Percentiles rank a stretch among this genome's conserved stretches.
These are phyloP conservation scores for Aspidiotus destructor DNA, from an alignment of 2,888 invertebrate species.

Conservation along the genomic window DNA sequence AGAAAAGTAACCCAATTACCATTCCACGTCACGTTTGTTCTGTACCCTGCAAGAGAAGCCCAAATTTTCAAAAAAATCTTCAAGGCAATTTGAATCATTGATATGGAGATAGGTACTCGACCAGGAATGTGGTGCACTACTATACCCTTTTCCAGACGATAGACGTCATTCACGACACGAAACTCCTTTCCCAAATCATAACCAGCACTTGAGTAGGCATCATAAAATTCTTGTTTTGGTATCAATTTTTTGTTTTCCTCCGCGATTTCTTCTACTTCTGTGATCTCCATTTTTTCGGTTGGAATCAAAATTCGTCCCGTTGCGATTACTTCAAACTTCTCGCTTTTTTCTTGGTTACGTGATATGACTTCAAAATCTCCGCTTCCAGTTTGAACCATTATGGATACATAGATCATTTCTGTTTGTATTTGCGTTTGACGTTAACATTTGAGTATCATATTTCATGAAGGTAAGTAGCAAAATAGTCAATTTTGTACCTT, in stretches of 20 bases:
- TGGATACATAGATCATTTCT: conserved; percentile 41
- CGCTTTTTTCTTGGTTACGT: conserved; percentile 39
- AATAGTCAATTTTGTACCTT: conserved; percentile 42
- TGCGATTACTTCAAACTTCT: conserved; percentile 57
- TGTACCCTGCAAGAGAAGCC: conserved; percentile 40
- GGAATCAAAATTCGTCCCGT: conserved; percentile 49
- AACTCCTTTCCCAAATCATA: not conserved
- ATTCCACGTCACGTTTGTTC: conserved; percentile 53
- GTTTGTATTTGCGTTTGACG: not conserved
- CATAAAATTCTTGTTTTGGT: too few relatives aligned
- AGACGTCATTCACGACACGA: not conserved
- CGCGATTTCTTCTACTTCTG: too few relatives aligned
- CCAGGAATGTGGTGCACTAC: too few relatives aligned
- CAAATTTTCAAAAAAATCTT: not conserved
- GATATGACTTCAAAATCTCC: conserved; percentile 52
- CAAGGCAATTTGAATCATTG: not conserved
- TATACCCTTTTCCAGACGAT: too few relatives aligned
- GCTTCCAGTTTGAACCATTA: conserved; percentile 52
- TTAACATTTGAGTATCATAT: not conserved
- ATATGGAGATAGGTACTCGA: not conserved
- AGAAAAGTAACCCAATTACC: conserved; percentile 80
- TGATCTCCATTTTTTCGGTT: not conserved
- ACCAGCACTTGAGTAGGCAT: not conserved
- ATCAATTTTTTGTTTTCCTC: too few relatives aligned
- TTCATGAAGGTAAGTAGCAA: not conserved